Base-by-base conservation (phyloP, 2,797 vertebrate genomes). In the Brachyrhaphis roseni region DNA sequence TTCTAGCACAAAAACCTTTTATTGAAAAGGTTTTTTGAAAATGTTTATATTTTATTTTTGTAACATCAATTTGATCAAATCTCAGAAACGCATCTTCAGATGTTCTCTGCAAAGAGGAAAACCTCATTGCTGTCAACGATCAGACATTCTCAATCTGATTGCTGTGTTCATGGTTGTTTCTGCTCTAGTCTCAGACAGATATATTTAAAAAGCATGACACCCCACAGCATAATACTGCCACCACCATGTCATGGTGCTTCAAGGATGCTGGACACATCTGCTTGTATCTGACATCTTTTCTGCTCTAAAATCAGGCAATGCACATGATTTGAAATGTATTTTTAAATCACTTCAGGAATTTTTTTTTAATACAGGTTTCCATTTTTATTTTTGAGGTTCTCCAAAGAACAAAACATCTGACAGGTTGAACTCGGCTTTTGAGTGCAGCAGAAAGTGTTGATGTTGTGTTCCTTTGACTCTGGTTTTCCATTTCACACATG, bases 401-500 rank as follows among this genome's bases (percentile, higher is more conserved):
- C 8, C 0, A 18, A 13, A 46, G 15, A 62, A 31, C 31, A 34
- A 31, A 62, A 62, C 13, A 15, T 72, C 26, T n/a, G 11, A 31
- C 7, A 72, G 71, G n/a, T 49, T 49, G 26, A n/a, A 55, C 45
- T 46, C 57, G 34, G 28, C 20, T 39, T 59, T 78, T 78, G 75
- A 74, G 77, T 55, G 36, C 47, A 39, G n/a, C 34, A 36, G 10
- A 16, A 81, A 39, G 4, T 78, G 23, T 41, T 20, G 4, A 72
- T 36, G 8, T 13, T 1, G 41, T 83, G 49, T 45, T 64, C 55
- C 55, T 59, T n/a, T 59, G 55, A 59, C 55, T 28, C n/a, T 31
- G 26, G n/a, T 77, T 74, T 79, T 10, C 1, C 59, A 49, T 68
- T 46, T 83, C 41, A 68, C 74, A 83, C n/a, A 20, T 23, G 43